Conservation (phyloP, 2,888 invertebrate genomes). For the Cheilosia vernalis region DNA sequence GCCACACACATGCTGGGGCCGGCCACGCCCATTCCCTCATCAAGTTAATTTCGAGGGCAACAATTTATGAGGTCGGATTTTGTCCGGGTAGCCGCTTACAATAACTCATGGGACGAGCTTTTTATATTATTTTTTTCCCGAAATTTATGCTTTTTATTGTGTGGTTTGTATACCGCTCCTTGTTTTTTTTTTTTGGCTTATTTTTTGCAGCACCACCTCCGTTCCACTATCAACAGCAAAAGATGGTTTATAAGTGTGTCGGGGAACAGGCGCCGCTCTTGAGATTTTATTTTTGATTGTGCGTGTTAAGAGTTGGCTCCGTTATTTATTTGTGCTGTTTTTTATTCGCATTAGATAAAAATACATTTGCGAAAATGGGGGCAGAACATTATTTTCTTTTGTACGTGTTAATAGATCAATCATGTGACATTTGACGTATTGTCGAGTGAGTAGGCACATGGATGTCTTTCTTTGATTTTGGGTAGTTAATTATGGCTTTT, state of each 20-base stretch:
- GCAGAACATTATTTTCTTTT: not conserved
- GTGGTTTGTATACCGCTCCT: conserved; percentile 44
- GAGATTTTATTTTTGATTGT: conserved; percentile 53
- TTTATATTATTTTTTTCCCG: conserved; percentile 44
- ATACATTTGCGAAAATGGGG: conserved; percentile 37
- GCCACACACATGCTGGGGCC: not conserved
- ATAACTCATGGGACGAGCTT: conserved; percentile 49
- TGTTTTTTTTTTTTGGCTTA: not conserved
- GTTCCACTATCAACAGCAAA: not conserved
- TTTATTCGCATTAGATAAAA: conserved; percentile 43
- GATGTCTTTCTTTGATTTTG: conserved; percentile 18
- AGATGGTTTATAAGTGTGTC: not conserved
- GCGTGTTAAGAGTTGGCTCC: conserved; percentile 53
- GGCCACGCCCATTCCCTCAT: conserved; percentile 66
- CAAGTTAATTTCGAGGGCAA: conserved; percentile 63
- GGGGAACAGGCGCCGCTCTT: conserved; percentile 43
- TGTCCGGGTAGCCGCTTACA: conserved; percentile 7
- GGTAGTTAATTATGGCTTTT: conserved; percentile 9
- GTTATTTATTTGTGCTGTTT: conserved; percentile 30
- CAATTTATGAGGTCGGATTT: conserved; percentile 52
- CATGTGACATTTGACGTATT: conserved; percentile 29
- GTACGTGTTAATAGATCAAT: conserved; percentile 36
- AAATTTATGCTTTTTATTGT: conserved; percentile 29
- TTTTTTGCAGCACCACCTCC: not conserved
- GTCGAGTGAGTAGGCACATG: not conserved